Percentiles rank a stretch among this genome's conserved stretches.
Evolutionary conservation across 64 coral and sea anemone species (phyloP).

Genomic region (Montipora sp.): DNA sequence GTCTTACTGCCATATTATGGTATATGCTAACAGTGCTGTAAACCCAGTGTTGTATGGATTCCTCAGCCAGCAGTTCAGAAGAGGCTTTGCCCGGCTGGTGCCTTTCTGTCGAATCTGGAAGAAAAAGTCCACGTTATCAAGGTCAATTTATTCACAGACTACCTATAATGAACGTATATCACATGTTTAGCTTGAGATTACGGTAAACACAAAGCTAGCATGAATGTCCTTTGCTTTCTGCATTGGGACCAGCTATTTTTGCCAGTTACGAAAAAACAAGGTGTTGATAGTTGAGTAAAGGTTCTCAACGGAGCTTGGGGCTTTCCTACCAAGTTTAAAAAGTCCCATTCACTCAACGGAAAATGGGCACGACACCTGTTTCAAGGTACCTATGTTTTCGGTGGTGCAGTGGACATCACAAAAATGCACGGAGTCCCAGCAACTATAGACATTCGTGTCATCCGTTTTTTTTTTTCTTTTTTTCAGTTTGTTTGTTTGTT

Average conservation of each 20-base stretch:
- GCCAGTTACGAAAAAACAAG: too few species aligned
- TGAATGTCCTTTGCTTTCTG: background rate
- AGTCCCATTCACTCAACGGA: too few species aligned
- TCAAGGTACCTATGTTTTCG: too few species aligned
- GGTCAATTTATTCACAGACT: constrained; percentile 40
- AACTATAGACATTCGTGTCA: too few species aligned
- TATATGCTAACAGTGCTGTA: constrained; percentile 80
- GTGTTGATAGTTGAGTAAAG: too few species aligned
- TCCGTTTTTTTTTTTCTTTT: too few species aligned
- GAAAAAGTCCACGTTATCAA: constrained; percentile 5
- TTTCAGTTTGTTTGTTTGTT: too few species aligned
- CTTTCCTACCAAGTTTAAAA: too few species aligned
- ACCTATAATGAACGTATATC: background rate
- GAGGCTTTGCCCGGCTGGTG: constrained; percentile 69
- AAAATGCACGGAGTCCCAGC: too few species aligned
- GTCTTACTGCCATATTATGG: constrained; percentile 81
- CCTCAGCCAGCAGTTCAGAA: constrained; percentile 83
- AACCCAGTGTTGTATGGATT: constrained; percentile 89
- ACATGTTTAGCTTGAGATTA: background rate
- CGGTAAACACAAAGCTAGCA: background rate
- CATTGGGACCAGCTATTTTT: background rate
- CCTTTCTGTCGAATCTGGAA: constrained; percentile 44
- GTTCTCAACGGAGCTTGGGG: too few species aligned
- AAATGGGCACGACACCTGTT: too few species aligned
- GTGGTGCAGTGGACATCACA: too few species aligned